Percentiles rank a stretch among this genome's conserved stretches.
These are phyloP conservation scores for Phycodurus eques DNA, from an alignment of 2,113 vertebrate genomes.

Conservation along the genomic window DNA sequence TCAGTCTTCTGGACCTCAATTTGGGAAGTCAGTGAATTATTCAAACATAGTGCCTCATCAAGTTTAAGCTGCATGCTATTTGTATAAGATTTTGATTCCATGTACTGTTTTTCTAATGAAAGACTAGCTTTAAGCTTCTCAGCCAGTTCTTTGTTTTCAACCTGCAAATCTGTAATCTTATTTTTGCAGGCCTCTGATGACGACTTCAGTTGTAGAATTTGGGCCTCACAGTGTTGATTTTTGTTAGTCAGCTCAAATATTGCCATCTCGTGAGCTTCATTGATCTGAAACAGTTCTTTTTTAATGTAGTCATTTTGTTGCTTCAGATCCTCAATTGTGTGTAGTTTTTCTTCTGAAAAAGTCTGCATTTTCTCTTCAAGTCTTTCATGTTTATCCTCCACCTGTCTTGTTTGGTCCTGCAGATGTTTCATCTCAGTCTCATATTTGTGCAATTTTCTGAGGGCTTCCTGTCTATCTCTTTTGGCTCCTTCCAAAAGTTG, in stretches of 20 bases:
- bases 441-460: constrained; percentile 64
- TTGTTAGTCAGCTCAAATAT: constrained; percentile 54
- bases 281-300: constrained; percentile 47
- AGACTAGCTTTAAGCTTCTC: constrained; percentile 61
- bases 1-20: constrained; percentile 70
- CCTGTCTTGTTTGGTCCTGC: constrained; percentile 59
- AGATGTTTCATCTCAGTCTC: constrained; percentile 68
- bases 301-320: constrained; percentile 68
- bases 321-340: constrained; percentile 70
- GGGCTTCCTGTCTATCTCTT: constrained; percentile 79
- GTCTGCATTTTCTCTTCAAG: constrained; percentile 70
- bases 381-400: constrained; percentile 66
- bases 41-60: constrained; percentile 62
- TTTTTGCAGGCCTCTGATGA: constrained; percentile 61
- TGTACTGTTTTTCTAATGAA: constrained; percentile 66
- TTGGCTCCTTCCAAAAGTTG: constrained; percentile 76
- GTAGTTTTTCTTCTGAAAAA: constrained; percentile 64
- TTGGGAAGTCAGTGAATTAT: constrained; percentile 67
- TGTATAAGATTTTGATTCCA: constrained; percentile 64
- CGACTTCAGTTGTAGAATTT: constrained; percentile 63
- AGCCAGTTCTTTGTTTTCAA: constrained; percentile 67
- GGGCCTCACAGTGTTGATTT: constrained; percentile 69
- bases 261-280: constrained; percentile 50
- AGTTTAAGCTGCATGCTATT: constrained; percentile 72
- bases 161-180: constrained; percentile 61